Evolutionary conservation across 1,140 invertebrate species (phyloP), one percentile per base, ranked within the genome.

Genomic region (Chironomus striatipennis): DNA sequence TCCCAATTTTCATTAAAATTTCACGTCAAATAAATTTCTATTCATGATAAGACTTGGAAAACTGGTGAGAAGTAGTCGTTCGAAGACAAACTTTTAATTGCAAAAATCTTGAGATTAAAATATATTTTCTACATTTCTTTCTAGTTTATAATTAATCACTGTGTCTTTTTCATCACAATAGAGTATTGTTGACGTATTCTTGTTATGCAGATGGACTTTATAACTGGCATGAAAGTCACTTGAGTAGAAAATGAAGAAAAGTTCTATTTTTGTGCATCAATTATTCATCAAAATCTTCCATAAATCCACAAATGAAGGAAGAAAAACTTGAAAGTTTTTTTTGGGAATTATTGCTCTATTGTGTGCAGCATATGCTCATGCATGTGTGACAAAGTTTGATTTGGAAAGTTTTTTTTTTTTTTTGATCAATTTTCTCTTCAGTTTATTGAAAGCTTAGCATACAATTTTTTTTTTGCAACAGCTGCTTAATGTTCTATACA

Each of bases 1-100:
- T 57, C 47, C 47, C 47, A 57, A 57, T 57, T 57, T 57, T 57
- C 47, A 57, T 57, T 57, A 57, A 57, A 57, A 57, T n/a, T 57
- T 57, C n/a, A 57, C 47, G 47, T 57, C 15, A 57, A 57, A 57
- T n/a, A 57, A 57, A 57, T 57, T 57, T 57, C 47, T n/a, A 57
- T n/a, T 34, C 24, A 34, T 1, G 1, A 34, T 34, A 34, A 34
- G 24, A 34, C 1, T 34, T 2, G 24, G n/a, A n/a, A 34, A 34
- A 34, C 24, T 34, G 24, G 24, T 5, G 24, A 34, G 24, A 34
- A 34, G 24, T 57, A 57, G n/a, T 57, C 12, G 9, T 70, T 20
- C 15, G 17, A 70, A 70, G 65, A 70, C 65, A 70, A 70, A 70
- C 65, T 70, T 70, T 70, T 70, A 70, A 70, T 70, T 70, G 65